These are phyloP conservation scores for Cryptophagus acutangulus DNA, from an alignment of 2,888 invertebrate genomes.

Conservation along the genomic window DNA sequence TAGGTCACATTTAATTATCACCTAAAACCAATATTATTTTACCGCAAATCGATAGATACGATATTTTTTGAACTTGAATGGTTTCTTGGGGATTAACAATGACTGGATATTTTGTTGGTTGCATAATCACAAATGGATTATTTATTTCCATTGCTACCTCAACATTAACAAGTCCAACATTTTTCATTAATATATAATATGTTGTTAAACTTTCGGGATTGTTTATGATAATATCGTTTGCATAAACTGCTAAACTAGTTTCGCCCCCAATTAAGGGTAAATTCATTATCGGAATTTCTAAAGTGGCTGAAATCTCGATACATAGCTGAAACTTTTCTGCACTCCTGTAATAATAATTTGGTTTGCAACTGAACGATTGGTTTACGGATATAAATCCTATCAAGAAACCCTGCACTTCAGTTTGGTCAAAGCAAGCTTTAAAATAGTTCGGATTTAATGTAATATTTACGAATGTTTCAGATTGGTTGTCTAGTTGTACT, in stretches of 20 bases:
- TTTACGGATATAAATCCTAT: constrained; percentile 1
- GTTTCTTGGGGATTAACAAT: too few species aligned
- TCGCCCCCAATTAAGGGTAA: constrained; percentile 22
- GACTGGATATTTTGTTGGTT: too few species aligned
- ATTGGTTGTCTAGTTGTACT: constrained; percentile 14
- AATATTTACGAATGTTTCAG: constrained; percentile 16
- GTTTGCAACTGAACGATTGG: constrained; percentile 25
- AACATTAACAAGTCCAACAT: too few species aligned
- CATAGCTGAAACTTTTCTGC: constrained; percentile 17
- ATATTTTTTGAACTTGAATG: too few species aligned
- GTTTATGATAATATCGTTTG: constrained; percentile 30
- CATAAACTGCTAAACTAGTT: constrained; percentile 23
- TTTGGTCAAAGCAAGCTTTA: neutral
- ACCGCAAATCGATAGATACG: too few species aligned
- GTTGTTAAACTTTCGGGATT: too few species aligned
- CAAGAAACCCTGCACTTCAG: neutral
- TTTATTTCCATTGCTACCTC: too few species aligned
- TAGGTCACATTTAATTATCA: too few species aligned
- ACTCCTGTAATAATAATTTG: constrained; percentile 31
- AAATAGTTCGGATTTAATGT: constrained; percentile 18
- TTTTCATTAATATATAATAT: too few species aligned
- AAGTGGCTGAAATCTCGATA: constrained; percentile 22
- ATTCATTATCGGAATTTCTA: constrained; percentile 27
- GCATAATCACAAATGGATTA: too few species aligned
- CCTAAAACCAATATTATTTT: too few species aligned